phyloP scores from a whole-genome alignment of 2,113 vertebrate species.

The Poeciliopsis turrubarensis region DNA sequence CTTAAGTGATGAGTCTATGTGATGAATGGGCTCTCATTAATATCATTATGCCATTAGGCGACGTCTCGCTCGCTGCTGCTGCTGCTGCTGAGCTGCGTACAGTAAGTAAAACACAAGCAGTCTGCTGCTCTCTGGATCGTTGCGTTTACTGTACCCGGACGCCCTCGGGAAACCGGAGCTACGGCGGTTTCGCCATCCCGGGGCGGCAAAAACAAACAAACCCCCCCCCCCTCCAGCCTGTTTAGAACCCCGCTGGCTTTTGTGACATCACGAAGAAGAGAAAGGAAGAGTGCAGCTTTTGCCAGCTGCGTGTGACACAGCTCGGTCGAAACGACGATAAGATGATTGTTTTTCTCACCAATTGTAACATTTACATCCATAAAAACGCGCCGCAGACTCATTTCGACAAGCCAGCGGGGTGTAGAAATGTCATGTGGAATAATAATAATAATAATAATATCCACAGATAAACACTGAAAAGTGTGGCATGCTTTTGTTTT shows the following conservation, averaged over 20 bases:
- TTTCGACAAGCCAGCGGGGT: too few species aligned
- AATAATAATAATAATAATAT: too few species aligned
- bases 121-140: background rate
- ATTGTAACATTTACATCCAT: too few species aligned
- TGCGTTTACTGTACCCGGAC: background rate
- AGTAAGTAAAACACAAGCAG: constrained; percentile 13
- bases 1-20: constrained; percentile 73
- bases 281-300: background rate
- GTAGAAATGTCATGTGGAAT: too few species aligned
- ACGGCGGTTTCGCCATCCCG: background rate
- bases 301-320: background rate
- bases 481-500: too few species aligned
- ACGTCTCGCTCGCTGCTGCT: constrained; percentile 16
- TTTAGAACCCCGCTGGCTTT: background rate
- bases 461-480: too few species aligned
- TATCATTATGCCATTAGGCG: constrained; percentile 70
- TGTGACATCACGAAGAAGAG: background rate
- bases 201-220: background rate
- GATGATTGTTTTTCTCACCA: too few species aligned
- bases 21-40: constrained; percentile 76
- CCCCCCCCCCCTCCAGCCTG: background rate
- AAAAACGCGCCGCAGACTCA: too few species aligned
- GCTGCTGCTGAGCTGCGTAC: constrained; percentile 7
- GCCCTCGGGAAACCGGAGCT: background rate
- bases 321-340: background rate